Percentiles rank a stretch among this genome's conserved stretches.
phyloP scores from a whole-genome alignment of 2,797 vertebrate genomes.

The Valencia hispanica region DNA sequence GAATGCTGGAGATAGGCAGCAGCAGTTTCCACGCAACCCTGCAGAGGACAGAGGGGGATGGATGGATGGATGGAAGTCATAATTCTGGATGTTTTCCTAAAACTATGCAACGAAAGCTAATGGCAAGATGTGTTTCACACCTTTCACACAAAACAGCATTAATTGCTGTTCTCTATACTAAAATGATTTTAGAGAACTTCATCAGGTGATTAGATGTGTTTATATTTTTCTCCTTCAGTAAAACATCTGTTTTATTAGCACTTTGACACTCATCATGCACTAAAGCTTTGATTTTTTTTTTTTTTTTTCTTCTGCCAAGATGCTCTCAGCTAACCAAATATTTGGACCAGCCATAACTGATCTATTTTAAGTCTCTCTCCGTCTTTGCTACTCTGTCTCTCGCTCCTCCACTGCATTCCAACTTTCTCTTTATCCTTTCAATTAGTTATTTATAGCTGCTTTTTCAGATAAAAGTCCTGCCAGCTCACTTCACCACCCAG shows the following conservation, averaged over 20 bases:
- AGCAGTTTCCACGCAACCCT: too few relatives aligned
- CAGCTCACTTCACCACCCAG: slow-evolving; percentile 40
- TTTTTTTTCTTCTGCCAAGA: slow-evolving; percentile 33
- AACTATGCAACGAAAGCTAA: neutral
- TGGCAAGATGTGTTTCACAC: neutral
- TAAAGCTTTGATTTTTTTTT: neutral
- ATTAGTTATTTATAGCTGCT: slow-evolving; percentile 63
- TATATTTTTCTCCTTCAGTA: slow-evolving; percentile 39
- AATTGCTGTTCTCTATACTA: neutral
- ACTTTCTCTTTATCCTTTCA: slow-evolving; percentile 30
- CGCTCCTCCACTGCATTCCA: slow-evolving; percentile 4
- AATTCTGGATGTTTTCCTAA: neutral
- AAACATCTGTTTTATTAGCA: slow-evolving; percentile 32
- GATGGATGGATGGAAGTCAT: too few relatives aligned
- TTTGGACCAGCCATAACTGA: slow-evolving; percentile 50
- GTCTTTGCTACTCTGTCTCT: slow-evolving; percentile 18
- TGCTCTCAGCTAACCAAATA: slow-evolving; percentile 56
- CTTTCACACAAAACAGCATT: neutral
- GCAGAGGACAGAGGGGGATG: too few relatives aligned
- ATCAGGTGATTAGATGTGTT: slow-evolving; percentile 13
- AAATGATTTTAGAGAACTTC: slow-evolving; percentile 5
- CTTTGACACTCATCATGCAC: slow-evolving; percentile 13
- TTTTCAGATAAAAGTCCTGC: slow-evolving; percentile 61
- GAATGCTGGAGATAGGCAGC: too few relatives aligned
- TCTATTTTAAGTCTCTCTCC: slow-evolving; percentile 53